Evolutionary conservation across 2,797 vertebrate genomes (phyloP).

Genomic region (Pempheris klunzingeri): DNA sequence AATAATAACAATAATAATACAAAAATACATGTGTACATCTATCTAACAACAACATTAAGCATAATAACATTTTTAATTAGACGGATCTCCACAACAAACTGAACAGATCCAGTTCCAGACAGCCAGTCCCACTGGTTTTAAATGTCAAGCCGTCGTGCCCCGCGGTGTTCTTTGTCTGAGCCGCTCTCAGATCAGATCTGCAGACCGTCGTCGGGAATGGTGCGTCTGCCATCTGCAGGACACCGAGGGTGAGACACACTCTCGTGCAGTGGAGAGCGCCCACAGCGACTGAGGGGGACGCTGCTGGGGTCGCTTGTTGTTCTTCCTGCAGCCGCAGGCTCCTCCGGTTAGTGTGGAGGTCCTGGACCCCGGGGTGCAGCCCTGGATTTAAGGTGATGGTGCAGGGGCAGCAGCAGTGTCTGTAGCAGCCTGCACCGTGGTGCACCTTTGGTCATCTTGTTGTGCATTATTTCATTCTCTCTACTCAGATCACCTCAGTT

Average conservation of each 20-base stretch:
- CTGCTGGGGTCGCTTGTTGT: not conserved
- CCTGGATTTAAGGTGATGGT: not conserved
- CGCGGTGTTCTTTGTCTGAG: constrained; percentile 83
- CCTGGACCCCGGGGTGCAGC: not conserved
- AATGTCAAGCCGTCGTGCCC: constrained; percentile 65
- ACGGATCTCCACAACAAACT: constrained; percentile 27
- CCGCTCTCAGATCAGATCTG: constrained; percentile 54
- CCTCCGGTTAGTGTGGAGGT: not conserved
- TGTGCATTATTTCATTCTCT: not conserved
- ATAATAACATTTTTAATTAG: constrained; percentile 7
- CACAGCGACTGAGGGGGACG: not conserved
- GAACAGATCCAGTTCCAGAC: constrained; percentile 43
- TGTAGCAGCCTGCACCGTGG: not conserved
- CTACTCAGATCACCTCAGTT: not conserved
- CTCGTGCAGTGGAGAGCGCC: not conserved
- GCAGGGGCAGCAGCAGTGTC: not conserved
- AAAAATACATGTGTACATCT: not conserved
- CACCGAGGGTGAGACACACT: constrained; percentile 21
- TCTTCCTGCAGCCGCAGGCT: constrained; percentile 20
- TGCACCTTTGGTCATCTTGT: not conserved
- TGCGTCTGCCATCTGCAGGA: constrained; percentile 86
- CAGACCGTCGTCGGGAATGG: constrained; percentile 77
- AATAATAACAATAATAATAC: constrained; percentile 6
- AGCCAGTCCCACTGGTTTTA: constrained; percentile 57
- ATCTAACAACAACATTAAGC: not conserved